Conservation (phyloP, 2,797 vertebrate genomes). For the Aselliscus stoliczkanus region DNA sequence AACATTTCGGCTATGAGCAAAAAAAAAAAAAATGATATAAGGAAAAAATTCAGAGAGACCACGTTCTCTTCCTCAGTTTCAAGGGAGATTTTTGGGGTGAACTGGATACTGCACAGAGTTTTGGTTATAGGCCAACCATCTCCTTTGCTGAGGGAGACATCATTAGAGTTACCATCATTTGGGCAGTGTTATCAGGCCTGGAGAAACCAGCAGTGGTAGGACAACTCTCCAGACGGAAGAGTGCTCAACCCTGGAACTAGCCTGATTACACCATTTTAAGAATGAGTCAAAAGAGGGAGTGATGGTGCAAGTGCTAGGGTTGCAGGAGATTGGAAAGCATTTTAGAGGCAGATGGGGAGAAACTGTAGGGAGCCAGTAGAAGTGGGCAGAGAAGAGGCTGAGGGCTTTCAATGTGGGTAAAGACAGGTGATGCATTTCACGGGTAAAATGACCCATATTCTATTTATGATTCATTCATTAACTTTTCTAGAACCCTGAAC, state of each 20-base stretch:
- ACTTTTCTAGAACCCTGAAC: slow-evolving; percentile 1
- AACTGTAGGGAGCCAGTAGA: neutral
- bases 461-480: neutral
- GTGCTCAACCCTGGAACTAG: neutral
- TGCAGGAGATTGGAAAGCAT: slow-evolving; percentile 5
- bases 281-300: neutral
- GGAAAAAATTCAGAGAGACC: neutral
- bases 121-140: neutral
- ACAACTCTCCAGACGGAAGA: neutral
- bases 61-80: neutral
- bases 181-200: neutral
- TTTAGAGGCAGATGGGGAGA: slow-evolving; percentile 25
- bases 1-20: neutral
- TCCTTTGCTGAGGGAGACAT: neutral
- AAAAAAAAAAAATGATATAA: neutral
- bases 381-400: slow-evolving; percentile 32
- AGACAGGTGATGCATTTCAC: neutral
- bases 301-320: neutral
- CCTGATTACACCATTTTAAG: slow-evolving; percentile 16
- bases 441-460: neutral
- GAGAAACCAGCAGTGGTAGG: neutral
- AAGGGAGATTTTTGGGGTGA: neutral
- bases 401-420: slow-evolving; percentile 2
- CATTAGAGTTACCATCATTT: neutral
- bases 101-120: neutral